Base-by-base conservation (phyloP, 2,113 vertebrate genomes). In the Danionella cerebrum region DNA sequence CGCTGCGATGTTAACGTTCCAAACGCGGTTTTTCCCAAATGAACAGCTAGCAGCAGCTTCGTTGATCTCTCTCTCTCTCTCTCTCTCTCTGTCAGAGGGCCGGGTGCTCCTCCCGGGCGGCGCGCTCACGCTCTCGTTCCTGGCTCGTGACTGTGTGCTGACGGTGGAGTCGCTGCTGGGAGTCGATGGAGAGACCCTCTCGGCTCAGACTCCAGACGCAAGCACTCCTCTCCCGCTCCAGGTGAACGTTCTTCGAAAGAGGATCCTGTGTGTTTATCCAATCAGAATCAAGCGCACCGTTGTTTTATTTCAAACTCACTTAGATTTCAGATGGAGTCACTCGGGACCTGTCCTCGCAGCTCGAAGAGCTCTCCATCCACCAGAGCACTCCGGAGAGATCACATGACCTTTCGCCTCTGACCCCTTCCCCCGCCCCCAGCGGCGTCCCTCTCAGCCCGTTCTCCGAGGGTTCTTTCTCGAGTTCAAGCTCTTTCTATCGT, bases 51-150 rank as follows among this genome's bases (percentile, higher is more conserved):
- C 16, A 1, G 3, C 16, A 14, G 27, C 18, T 12, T 27, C 10
- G 11, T 35, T 42, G 4, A 42, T n/a, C 64, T 12, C 2, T 50
- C 6, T 27, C 65, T 71, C 4, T 74, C 24, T 77, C 3, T 70
- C 38, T 54, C n/a, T 79, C 24, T 77, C 3, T 70, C 38, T 54
- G 12, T 79, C 58, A 98, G 96, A 88, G 68, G 89, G 91, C 6
- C 93, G 89, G 59, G 75, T 98, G 21, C 35, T 96, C 44, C 82
- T 98, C 22, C 93, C 94, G 0, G 94, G 94, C 70, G 93, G 90
- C 48, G 63, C 85, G 2, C 67, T 98, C 44, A 86, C 84, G 31
- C 74, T 95, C 57, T 85, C 76, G 3, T 97, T 92, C 78, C 98
- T 93, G 14, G 94, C 93, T 53, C 90, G 84, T 3, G 75, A 82